A percentile compares a stretch with the other conserved stretches of the same genome.
Evolutionary conservation across 1,140 invertebrate genomes (phyloP).

Genomic region (Sycophila sp.): DNA sequence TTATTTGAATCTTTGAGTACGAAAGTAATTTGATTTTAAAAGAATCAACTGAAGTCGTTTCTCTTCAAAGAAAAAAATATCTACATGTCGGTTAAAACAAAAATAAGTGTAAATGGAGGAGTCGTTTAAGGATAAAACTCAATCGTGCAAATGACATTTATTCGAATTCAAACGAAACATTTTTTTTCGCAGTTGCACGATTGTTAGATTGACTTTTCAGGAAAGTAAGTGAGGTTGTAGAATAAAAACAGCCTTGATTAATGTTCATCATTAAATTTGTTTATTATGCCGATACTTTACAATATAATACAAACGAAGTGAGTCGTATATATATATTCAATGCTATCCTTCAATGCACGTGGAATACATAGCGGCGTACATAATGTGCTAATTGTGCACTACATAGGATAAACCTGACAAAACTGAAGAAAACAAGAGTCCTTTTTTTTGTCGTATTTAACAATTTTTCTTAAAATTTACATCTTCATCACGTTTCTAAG

Average conservation of each 20-base stretch:
- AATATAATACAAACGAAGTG: constrained; percentile 56
- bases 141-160: no score
- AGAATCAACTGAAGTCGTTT: no score
- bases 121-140: no score
- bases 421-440: neutral
- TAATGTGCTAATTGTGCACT: constrained; percentile 12
- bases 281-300: constrained; percentile 57
- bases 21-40: no score
- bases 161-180: no score
- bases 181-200: no score
- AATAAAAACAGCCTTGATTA: constrained; percentile 12
- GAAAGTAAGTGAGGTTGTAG: neutral
- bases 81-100: no score
- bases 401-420: constrained; percentile 5
- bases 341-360: constrained; percentile 24
- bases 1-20: no score
- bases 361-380: neutral
- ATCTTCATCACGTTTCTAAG: neutral
- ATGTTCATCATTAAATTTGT: constrained; percentile 48
- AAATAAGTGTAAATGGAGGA: no score
- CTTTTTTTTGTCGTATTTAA: neutral
- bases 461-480: no score
- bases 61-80: no score
- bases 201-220: no score
- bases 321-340: constrained; percentile 22